Conservation (phyloP, 1,140 invertebrate genomes). For the Zaprionus capensis region DNA sequence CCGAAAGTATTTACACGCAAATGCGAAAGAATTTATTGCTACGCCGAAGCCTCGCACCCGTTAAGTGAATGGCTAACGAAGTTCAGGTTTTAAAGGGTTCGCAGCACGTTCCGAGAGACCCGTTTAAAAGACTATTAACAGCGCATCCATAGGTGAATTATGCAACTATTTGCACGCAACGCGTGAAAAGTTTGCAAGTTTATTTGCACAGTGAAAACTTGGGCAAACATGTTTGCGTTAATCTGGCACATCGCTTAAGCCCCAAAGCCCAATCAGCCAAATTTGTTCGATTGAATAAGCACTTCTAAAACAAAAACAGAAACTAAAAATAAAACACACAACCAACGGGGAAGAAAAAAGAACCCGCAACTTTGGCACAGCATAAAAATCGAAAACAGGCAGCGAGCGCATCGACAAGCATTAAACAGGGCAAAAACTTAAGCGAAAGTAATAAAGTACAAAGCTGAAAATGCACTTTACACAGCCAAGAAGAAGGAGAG, state of each 20-base stretch:
- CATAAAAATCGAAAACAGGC: slow-evolving; percentile 59
- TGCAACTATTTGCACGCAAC: slow-evolving; percentile 22
- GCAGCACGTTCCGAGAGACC: background rate
- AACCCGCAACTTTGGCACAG: slow-evolving; percentile 46
- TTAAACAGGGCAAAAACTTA: slow-evolving; percentile 56
- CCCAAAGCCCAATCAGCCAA: slow-evolving; percentile 45
- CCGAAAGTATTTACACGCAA: slow-evolving; percentile 26
- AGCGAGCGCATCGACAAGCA: slow-evolving; percentile 23
- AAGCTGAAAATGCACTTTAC: slow-evolving; percentile 65
- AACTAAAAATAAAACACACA: slow-evolving; percentile 37
- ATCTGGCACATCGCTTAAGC: slow-evolving; percentile 49
- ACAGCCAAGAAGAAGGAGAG: background rate
- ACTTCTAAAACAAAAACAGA: slow-evolving; percentile 32
- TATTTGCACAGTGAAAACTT: slow-evolving; percentile 31
- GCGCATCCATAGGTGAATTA: slow-evolving; percentile 35
- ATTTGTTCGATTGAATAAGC: slow-evolving; percentile 45
- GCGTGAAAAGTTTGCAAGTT: slow-evolving; percentile 27
- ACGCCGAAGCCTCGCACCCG: background rate
- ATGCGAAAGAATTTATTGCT: slow-evolving; percentile 5
- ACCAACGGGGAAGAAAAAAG: background rate
- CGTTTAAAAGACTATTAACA: background rate
- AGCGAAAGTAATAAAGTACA: slow-evolving; percentile 73
- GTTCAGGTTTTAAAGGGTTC: background rate
- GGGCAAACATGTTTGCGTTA: slow-evolving; percentile 54
- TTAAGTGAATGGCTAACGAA: background rate